Conservation (phyloP, 2,888 invertebrate species). For the Deroplatys truncata region DNA sequence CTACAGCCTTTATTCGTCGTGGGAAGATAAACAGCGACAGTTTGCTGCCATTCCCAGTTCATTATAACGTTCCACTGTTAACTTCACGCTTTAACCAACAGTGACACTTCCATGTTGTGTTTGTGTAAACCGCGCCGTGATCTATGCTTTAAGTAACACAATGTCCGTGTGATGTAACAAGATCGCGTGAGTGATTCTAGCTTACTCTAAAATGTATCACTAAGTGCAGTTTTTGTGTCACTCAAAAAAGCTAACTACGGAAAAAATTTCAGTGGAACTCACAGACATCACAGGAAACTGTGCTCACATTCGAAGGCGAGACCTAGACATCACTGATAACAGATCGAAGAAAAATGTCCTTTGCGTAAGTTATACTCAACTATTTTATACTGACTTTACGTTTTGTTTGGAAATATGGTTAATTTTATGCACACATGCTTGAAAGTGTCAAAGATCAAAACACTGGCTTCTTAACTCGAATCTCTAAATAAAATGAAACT, state of each 20-base stretch:
- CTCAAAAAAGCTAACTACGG: not conserved
- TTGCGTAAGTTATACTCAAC: no score
- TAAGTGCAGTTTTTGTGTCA: not conserved
- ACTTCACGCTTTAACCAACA: not conserved
- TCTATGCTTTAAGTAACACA: not conserved
- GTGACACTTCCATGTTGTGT: not conserved
- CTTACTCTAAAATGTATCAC: not conserved
- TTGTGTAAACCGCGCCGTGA: not conserved
- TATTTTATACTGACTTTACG: no score
- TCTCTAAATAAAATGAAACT: no score
- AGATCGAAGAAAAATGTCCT: no score
- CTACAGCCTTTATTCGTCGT: not conserved
- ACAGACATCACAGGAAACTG: no score
- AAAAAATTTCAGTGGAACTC: no score
- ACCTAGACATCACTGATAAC: no score
- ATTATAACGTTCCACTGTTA: not conserved
- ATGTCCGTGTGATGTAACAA: not conserved
- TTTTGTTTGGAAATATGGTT: no score
- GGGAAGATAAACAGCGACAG: not conserved
- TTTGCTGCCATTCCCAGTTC: not conserved
- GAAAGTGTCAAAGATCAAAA: no score
- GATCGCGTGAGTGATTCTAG: not conserved
- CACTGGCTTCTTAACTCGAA: no score
- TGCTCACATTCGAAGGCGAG: no score
- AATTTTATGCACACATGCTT: no score